Evolutionary conservation across 2,888 invertebrate genomes (phyloP).

Genomic region (Polylopha cassiicola): DNA sequence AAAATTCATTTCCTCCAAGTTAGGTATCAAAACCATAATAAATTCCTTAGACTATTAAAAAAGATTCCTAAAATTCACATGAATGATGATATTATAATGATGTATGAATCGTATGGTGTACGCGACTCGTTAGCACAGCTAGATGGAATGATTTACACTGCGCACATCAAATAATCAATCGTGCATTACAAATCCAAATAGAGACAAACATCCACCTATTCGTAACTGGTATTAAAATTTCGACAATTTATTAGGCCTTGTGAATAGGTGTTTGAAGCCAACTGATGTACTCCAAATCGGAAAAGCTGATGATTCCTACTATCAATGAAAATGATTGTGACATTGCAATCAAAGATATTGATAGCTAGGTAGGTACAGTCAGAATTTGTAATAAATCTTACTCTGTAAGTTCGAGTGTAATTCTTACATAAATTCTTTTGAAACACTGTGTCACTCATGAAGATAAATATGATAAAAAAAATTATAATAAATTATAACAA

Average conservation of each 20-base stretch:
- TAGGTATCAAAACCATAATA: too few species aligned
- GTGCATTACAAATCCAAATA: too few species aligned
- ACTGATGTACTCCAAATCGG: slow-evolving; percentile 33
- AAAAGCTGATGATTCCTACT: slow-evolving; percentile 45
- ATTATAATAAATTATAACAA: too few species aligned
- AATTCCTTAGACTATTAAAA: too few species aligned
- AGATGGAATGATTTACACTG: neutral
- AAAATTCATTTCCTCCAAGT: too few species aligned
- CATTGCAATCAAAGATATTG: slow-evolving; percentile 25
- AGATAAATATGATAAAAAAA: slow-evolving; percentile 2
- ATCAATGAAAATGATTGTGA: slow-evolving; percentile 32
- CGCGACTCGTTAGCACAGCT: slow-evolving; percentile 5
- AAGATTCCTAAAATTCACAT: neutral
- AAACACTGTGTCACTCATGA: slow-evolving; percentile 14
- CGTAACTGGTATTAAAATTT: neutral
- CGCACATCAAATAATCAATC: too few species aligned
- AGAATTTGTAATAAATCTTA: slow-evolving; percentile 27
- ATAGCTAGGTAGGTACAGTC: slow-evolving; percentile 23
- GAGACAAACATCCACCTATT: too few species aligned
- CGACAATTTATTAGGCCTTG: neutral
- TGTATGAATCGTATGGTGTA: neutral
- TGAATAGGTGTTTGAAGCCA: neutral
- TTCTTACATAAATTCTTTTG: slow-evolving; percentile 24
- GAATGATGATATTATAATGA: neutral
- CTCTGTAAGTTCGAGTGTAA: slow-evolving; percentile 35